These are phyloP conservation scores for Phyllopteryx taeniolatus DNA, from an alignment of 2,113 vertebrate species.

Conservation along the genomic window DNA sequence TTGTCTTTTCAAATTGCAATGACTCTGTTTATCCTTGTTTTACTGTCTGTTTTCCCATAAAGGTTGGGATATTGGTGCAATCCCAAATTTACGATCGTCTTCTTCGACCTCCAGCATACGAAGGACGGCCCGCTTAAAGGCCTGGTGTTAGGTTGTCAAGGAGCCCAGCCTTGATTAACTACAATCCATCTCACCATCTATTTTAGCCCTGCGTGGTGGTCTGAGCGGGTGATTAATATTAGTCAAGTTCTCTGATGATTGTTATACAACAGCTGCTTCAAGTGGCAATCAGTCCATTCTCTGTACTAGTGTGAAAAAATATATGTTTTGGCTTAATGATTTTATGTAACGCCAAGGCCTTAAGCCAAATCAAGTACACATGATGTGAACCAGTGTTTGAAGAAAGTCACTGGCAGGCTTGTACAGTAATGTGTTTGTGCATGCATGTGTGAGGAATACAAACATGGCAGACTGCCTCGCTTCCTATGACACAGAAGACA, in stretches of 20 bases:
- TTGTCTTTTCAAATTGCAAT: neutral
- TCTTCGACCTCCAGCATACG: neutral
- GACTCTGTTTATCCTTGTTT: neutral
- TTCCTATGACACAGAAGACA: constrained; percentile 13
- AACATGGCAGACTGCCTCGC: constrained; percentile 24
- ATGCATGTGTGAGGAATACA: constrained; percentile 27
- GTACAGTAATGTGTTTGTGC: neutral
- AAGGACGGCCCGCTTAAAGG: neutral
- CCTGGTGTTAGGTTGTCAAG: neutral
- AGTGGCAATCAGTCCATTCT: neutral
- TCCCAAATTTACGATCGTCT: neutral
- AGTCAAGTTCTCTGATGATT: constrained; percentile 2
- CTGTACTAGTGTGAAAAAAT: neutral
- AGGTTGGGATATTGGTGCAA: neutral
- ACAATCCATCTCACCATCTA: constrained; percentile 4
- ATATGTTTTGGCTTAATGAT: neutral
- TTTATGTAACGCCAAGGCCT: neutral
- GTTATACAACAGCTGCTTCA: neutral
- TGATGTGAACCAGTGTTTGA: neutral
- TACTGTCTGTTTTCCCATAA: neutral
- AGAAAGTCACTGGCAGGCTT: neutral
- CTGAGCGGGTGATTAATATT: neutral
- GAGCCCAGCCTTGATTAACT: constrained; percentile 6
- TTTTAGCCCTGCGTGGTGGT: neutral
- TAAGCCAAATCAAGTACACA: neutral